Conservation (phyloP, 2,797 vertebrate species). For the Microcaecilia unicolor region DNA sequence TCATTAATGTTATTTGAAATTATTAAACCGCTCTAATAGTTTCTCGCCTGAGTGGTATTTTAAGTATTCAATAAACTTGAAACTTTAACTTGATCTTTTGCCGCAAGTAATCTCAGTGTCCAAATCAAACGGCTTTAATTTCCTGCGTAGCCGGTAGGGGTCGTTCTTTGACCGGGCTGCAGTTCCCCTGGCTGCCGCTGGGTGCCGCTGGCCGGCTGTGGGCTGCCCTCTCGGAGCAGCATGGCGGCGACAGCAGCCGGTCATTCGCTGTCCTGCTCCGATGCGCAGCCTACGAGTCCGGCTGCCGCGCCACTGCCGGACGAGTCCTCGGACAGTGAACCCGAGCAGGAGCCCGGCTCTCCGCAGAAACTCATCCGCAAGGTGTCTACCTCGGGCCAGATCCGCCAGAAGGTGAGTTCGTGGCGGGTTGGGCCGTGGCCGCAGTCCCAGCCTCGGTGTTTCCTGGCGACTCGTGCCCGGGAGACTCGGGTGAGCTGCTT, state of each 20-base stretch:
- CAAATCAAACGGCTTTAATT: no score
- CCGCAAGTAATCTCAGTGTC: no score
- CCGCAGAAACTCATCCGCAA: slow-evolving; percentile 89
- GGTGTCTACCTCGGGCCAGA: slow-evolving; percentile 92
- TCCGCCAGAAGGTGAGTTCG: slow-evolving; percentile 82
- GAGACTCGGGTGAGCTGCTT: not conserved
- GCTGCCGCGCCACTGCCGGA: slow-evolving; percentile 61
- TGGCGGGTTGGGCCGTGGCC: slow-evolving; percentile 16
- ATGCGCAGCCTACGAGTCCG: slow-evolving; percentile 54
- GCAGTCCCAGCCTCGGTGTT: slow-evolving; percentile 8
- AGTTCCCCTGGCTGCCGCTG: slow-evolving; percentile 19
- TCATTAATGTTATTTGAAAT: no score
- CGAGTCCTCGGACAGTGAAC: slow-evolving; percentile 92
- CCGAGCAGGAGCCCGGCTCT: slow-evolving; percentile 82
- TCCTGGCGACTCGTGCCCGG: not conserved
- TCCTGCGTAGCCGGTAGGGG: no score
- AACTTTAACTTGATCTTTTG: no score
- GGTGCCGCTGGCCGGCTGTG: slow-evolving; percentile 47
- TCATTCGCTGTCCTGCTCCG: slow-evolving; percentile 23
- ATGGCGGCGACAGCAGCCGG: slow-evolving; percentile 57
- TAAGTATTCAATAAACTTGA: no score
- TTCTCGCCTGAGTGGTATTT: no score
- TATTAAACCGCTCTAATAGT: no score
- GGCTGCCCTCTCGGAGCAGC: slow-evolving; percentile 42
- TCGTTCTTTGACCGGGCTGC: no score